A percentile compares a stretch with the other conserved stretches of the same genome.
Evolutionary conservation across 2,888 invertebrate species (phyloP).

Genomic region (Trichopoda pennipes): DNA sequence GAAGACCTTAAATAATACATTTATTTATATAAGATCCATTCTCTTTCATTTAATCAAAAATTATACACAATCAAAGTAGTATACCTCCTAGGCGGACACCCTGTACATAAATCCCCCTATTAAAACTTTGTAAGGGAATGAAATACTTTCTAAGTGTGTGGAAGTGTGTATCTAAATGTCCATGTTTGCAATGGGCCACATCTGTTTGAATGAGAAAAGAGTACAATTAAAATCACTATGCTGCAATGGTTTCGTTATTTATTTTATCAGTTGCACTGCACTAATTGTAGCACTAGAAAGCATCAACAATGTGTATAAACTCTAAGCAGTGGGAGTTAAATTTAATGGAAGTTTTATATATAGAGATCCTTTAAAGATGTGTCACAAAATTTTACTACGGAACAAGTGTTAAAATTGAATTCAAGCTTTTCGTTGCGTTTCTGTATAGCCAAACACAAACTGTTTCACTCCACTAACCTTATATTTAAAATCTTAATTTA

Average conservation of each 20-base stretch:
- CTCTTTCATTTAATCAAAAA: too few species aligned
- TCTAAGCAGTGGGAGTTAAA: not conserved
- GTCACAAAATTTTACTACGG: not conserved
- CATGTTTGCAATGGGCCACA: slow-evolving; percentile 24
- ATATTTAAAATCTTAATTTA: too few species aligned
- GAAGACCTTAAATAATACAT: too few species aligned
- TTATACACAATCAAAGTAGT: too few species aligned
- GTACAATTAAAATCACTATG: slow-evolving; percentile 63
- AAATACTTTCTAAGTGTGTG: not conserved
- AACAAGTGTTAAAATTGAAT: not conserved
- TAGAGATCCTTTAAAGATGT: not conserved
- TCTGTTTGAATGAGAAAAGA: slow-evolving; percentile 44
- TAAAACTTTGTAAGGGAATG: not conserved
- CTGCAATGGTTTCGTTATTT: slow-evolving; percentile 43
- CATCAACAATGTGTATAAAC: not conserved
- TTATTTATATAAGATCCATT: too few species aligned
- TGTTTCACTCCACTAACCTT: too few species aligned
- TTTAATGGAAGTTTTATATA: not conserved
- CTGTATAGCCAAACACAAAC: too few species aligned
- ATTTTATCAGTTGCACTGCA: slow-evolving; percentile 4
- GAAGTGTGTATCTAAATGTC: not conserved
- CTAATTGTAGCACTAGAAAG: not conserved
- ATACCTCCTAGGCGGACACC: too few species aligned
- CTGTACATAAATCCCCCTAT: not conserved
- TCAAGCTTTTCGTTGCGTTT: too few species aligned